Conservation (phyloP, 1,140 invertebrate species). For the Bombus breviceps region DNA sequence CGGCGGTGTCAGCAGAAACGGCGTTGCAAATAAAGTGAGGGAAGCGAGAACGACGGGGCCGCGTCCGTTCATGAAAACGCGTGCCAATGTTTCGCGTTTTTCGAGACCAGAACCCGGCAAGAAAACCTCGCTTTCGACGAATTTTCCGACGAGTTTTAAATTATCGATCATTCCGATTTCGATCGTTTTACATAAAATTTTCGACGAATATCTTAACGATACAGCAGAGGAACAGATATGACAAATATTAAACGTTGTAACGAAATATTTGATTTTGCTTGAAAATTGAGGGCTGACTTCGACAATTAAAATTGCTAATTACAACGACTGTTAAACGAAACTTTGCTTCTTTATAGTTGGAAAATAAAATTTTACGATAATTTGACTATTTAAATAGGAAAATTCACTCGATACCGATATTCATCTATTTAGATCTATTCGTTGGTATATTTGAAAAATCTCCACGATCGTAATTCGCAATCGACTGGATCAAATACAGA, state of each 20-base stretch:
- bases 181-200: neutral
- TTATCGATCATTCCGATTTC: neutral
- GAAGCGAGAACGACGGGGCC: slow-evolving; percentile 56
- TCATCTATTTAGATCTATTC: neutral
- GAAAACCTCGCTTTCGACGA: slow-evolving; percentile 21
- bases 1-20: slow-evolving; percentile 69
- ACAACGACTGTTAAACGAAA: neutral
- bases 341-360: neutral
- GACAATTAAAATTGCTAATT: too few relatives aligned
- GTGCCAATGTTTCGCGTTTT: slow-evolving; percentile 55
- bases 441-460: neutral
- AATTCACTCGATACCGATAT: neutral
- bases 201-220: too few relatives aligned
- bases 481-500: neutral
- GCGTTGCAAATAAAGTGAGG: slow-evolving; percentile 71
- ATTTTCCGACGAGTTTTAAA: neutral
- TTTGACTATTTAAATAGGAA: neutral
- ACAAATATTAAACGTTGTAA: neutral
- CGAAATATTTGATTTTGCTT: neutral
- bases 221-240: too few relatives aligned
- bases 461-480: neutral
- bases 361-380: neutral
- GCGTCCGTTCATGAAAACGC: slow-evolving; percentile 60
- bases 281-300: neutral
- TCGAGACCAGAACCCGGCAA: slow-evolving; percentile 32